A percentile compares a stretch with the other conserved stretches of the same genome.
These are phyloP conservation scores for Pogonocherus hispidulus DNA, from an alignment of 2,888 invertebrate genomes.

Conservation along the genomic window DNA sequence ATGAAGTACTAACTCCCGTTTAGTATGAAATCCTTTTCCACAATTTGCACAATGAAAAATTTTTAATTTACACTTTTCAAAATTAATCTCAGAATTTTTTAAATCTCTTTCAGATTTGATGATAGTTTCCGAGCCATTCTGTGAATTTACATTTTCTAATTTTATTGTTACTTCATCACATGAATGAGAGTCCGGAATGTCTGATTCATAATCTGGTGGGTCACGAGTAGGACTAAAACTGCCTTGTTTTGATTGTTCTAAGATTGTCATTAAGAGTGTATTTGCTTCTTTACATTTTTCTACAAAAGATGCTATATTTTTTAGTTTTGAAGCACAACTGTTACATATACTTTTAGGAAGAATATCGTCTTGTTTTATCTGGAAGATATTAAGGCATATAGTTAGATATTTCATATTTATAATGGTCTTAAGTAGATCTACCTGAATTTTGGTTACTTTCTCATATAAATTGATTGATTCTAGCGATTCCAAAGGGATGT, in stretches of 20 bases:
- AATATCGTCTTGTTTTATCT: constrained; percentile 33
- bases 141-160: neutral
- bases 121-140: neutral
- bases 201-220: neutral
- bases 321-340: constrained; percentile 31
- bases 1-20: constrained; percentile 32
- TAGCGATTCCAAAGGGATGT: constrained; percentile 21
- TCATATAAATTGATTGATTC: constrained; percentile 32
- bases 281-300: constrained; percentile 38
- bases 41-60: constrained; percentile 38
- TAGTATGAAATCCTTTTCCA: constrained; percentile 27
- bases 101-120: constrained; percentile 1
- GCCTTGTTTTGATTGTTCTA: constrained; percentile 18
- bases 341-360: constrained; percentile 42
- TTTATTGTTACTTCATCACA: neutral
- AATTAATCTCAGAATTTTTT: neutral
- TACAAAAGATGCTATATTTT: constrained; percentile 37
- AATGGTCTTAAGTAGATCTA: constrained; percentile 11
- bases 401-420: constrained; percentile 2
- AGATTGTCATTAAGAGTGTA: constrained; percentile 15
- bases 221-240: constrained; percentile 12
- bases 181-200: neutral
- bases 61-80: neutral
- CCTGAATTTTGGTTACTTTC: constrained; percentile 39
- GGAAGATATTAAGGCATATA: constrained; percentile 19